phyloP scores from a whole-genome alignment of 2,113 vertebrate genomes.

The Campylomormyrus numenius region DNA sequence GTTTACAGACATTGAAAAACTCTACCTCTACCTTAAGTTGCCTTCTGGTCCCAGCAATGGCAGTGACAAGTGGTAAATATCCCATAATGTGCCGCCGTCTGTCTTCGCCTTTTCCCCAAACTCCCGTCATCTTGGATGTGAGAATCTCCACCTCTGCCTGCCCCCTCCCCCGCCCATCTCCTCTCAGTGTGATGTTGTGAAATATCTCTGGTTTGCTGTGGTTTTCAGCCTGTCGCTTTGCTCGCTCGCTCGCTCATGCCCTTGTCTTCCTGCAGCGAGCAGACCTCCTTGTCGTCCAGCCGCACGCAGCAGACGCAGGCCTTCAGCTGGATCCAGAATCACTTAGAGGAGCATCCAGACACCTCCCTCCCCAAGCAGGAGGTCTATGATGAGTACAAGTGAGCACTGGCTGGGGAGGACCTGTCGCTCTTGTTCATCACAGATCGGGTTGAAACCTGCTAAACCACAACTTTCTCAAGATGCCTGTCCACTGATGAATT shows the following conservation, averaged over 20 bases:
- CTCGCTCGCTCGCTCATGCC: not conserved
- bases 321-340: conserved; percentile 97
- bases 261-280: conserved; percentile 67
- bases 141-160: not conserved
- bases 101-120: not conserved
- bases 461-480: not conserved
- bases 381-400: conserved; percentile 99
- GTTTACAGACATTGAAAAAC: conserved; percentile 99
- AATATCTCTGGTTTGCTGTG: not conserved
- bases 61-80: conserved; percentile 84
- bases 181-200: not conserved
- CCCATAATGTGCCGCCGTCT: not conserved
- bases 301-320: conserved; percentile 97
- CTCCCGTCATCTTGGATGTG: not conserved
- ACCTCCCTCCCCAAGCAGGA: conserved; percentile 98
- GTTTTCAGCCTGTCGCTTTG: not conserved
- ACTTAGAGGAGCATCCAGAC: conserved; percentile 95
- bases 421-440: not conserved
- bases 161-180: not conserved
- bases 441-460: not conserved
- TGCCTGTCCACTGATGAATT: not conserved
- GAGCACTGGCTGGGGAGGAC: conserved; percentile 41
- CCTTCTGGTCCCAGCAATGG: conserved; percentile 98
- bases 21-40: conserved; percentile 99
- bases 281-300: conserved; percentile 93